Conservation (phyloP, 2,888 invertebrate species). For the Autographa pulchrina region DNA sequence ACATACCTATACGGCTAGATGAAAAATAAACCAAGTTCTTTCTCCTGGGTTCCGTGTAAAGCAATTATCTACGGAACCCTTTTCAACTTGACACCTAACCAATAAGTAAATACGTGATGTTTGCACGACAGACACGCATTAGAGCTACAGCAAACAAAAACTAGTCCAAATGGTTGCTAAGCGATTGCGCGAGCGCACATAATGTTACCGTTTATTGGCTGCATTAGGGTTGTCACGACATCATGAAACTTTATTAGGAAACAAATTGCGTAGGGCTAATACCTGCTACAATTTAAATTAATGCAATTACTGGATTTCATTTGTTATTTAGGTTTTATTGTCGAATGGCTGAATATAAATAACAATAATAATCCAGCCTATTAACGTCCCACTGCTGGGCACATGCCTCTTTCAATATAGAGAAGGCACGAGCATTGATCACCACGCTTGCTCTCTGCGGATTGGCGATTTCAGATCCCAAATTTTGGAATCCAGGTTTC, state of each 20-base stretch:
- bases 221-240: conserved; percentile 43
- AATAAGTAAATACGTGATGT: conserved; percentile 28
- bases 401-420: too few relatives aligned
- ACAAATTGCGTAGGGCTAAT: neutral
- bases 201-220: conserved; percentile 30
- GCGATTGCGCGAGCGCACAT: conserved; percentile 48
- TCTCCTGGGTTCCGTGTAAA: too few relatives aligned
- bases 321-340: too few relatives aligned
- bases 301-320: neutral
- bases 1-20: too few relatives aligned
- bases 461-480: too few relatives aligned
- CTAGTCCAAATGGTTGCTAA: conserved; percentile 51
- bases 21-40: too few relatives aligned
- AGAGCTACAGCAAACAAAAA: conserved; percentile 56
- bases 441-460: too few relatives aligned
- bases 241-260: neutral
- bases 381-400: too few relatives aligned
- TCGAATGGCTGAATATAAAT: too few relatives aligned
- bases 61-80: neutral
- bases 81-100: conserved; percentile 36
- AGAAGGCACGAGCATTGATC: too few relatives aligned
- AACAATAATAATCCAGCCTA: too few relatives aligned
- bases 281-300: neutral
- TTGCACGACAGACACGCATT: conserved; percentile 48
- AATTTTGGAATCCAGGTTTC: too few relatives aligned